Percentiles rank a stretch among this genome's conserved stretches.
Conservation (phyloP, 1,140 invertebrate genomes). For the Sitophilus oryzae region DNA sequence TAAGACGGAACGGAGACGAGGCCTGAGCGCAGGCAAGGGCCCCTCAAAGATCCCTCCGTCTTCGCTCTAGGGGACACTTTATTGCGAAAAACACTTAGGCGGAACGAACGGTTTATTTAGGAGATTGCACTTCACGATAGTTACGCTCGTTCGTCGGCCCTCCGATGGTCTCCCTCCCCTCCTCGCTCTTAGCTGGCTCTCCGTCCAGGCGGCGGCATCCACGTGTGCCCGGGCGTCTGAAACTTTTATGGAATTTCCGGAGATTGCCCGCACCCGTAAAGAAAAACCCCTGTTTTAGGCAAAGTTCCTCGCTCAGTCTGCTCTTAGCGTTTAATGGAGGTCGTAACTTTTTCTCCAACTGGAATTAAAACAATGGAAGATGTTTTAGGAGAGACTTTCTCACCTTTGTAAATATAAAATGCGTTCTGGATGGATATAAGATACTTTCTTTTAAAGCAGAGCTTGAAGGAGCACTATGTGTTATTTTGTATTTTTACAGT, state of each 20-base stretch:
- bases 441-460: too few species aligned
- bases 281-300: conserved; percentile 15
- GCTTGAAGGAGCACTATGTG: too few species aligned
- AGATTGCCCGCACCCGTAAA: conserved; percentile 24
- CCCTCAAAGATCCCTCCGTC: conserved; percentile 5
- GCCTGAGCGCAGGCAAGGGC: conserved; percentile 1
- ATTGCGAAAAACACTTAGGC: conserved; percentile 41
- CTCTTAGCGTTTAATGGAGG: conserved; percentile 8
- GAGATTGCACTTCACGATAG: conserved; percentile 37
- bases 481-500: too few species aligned
- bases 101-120: conserved; percentile 37
- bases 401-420: too few species aligned
- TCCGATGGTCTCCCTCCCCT: conserved; percentile 5
- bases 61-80: conserved; percentile 34
- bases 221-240: conserved; percentile 12
- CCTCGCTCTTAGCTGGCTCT: not conserved
- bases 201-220: conserved; percentile 13
- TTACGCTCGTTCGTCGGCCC: conserved; percentile 7
- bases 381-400: conserved; percentile 9
- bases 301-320: conserved; percentile 11
- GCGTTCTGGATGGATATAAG: too few species aligned
- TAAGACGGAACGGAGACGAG: conserved; percentile 17
- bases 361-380: conserved; percentile 12
- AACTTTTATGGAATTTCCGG: conserved; percentile 29
- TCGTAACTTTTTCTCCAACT: conserved; percentile 16